Percentiles rank a stretch among this genome's conserved stretches.
Conservation (phyloP, 92 coral and sea anemone species). For the Paragorgia papillata region DNA sequence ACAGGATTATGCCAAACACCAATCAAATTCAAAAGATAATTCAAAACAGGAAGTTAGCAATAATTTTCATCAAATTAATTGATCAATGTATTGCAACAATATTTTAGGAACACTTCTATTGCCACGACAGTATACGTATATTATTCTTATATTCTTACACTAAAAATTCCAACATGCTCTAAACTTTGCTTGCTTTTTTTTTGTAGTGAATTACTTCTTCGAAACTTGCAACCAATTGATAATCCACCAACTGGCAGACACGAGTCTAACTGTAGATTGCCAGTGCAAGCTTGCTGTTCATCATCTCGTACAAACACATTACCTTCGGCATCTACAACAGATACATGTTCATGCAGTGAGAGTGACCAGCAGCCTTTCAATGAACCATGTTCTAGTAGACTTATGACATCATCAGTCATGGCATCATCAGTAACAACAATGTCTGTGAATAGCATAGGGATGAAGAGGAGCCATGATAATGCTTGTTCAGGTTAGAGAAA, state of each 20-base stretch:
- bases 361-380: conserved; percentile 25
- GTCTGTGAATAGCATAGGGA: too few species aligned
- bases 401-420: background rate
- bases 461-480: conserved; percentile 1
- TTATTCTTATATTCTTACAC: too few species aligned
- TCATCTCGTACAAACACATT: conserved; percentile 23
- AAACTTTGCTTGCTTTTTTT: background rate
- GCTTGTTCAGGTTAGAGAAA: conserved; percentile 19
- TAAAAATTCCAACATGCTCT: too few species aligned
- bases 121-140: too few species aligned
- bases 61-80: too few species aligned
- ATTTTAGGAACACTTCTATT: too few species aligned
- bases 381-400: background rate
- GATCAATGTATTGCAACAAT: too few species aligned
- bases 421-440: too few species aligned
- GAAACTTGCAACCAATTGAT: conserved; percentile 35
- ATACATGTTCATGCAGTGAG: conserved; percentile 36
- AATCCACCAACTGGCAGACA: conserved; percentile 10
- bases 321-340: conserved; percentile 10
- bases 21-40: too few species aligned
- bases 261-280: too few species aligned
- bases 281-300: background rate
- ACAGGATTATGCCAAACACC: too few species aligned
- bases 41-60: too few species aligned
- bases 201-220: conserved; percentile 42